These are phyloP conservation scores for Luffia ferchaultella DNA, from an alignment of 2,888 invertebrate genomes.

Conservation along the genomic window DNA sequence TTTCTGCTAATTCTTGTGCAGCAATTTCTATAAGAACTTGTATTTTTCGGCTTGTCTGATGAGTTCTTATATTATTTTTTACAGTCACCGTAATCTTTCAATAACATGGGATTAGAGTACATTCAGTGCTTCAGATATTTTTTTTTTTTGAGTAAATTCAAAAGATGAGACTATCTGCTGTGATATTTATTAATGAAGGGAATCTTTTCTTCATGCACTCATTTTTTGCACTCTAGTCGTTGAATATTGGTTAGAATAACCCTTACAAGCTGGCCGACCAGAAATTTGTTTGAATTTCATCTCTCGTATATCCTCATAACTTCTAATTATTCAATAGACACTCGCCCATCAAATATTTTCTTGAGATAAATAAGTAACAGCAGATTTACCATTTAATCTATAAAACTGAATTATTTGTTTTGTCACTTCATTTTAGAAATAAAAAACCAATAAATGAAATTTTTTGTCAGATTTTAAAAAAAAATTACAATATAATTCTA, in stretches of 20 bases:
- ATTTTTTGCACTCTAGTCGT: background rate
- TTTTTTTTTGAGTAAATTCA: background rate
- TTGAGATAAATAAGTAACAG: background rate
- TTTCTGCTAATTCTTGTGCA: background rate
- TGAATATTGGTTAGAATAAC: too few species aligned
- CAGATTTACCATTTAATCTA: constrained; percentile 1
- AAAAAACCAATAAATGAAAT: constrained; percentile 3
- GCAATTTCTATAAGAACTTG: background rate
- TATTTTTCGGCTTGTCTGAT: background rate
- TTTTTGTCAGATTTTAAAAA: background rate
- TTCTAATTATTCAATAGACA: background rate
- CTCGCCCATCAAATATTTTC: background rate
- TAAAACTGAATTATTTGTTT: constrained; percentile 3
- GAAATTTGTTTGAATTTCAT: background rate
- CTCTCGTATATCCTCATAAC: background rate
- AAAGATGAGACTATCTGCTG: background rate
- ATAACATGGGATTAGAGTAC: background rate
- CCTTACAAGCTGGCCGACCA: too few species aligned
- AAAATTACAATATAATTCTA: background rate
- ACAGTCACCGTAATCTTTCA: background rate
- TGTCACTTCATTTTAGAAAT: constrained; percentile 3
- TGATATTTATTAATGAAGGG: background rate
- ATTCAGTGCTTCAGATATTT: background rate
- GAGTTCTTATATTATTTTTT: background rate
- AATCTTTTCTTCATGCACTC: background rate